Conservation (phyloP, 2,113 vertebrate genomes). For the Aramus guarauna region DNA sequence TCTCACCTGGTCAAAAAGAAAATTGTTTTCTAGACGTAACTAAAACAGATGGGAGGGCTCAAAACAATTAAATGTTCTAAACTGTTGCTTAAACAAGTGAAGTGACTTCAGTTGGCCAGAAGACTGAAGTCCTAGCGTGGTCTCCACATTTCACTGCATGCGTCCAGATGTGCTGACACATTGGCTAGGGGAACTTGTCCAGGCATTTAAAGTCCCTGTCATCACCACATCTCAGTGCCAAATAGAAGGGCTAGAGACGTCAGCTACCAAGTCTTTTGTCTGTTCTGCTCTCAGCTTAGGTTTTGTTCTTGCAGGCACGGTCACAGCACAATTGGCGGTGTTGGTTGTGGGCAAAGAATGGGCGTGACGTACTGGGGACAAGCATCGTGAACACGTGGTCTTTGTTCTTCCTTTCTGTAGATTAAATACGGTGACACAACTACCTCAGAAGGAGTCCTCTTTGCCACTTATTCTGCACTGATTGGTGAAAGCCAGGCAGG, state of each 20-base stretch:
- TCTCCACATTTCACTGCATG: neutral
- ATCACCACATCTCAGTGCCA: neutral
- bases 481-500: slow-evolving; percentile 97
- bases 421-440: slow-evolving; percentile 98
- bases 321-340: rapidly evolving
- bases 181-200: neutral
- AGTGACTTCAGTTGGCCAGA: neutral
- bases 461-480: slow-evolving; percentile 95
- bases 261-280: neutral
- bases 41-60: neutral
- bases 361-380: neutral
- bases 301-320: neutral
- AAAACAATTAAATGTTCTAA: neutral
- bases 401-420: slow-evolving; percentile 57
- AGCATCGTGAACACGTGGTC: rapidly evolving
- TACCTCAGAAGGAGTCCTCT: slow-evolving; percentile 98
- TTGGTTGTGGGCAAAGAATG: neutral
- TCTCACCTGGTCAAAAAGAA: neutral
- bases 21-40: neutral
- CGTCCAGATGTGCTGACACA: slow-evolving; percentile 32
- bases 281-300: neutral
- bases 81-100: neutral
- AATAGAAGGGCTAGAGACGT: neutral
- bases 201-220: neutral
- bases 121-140: rapidly evolving